Evolutionary conservation across 2,888 invertebrate genomes (phyloP), one percentile per base, ranked within the genome.

Genomic region (Lacanobia oleracea): DNA sequence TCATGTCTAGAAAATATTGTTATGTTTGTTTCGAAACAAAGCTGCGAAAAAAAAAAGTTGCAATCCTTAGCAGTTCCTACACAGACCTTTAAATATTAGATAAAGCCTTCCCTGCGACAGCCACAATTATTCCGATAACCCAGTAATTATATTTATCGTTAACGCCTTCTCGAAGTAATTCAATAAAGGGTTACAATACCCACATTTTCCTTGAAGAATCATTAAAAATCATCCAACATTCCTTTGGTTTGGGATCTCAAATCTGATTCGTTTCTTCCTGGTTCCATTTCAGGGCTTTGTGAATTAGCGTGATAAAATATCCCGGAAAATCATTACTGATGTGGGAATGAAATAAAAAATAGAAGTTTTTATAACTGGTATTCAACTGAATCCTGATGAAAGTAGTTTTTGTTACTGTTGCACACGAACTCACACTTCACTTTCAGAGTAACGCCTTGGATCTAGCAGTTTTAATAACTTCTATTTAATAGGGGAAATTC

Each of bases 211-310:
- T 73, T 67, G 40, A 21, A 56, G 23, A 1, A 40, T 51, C 33
- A 80, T 76, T 73, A 43, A 73, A 73, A 83, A 73, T 76, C 61
- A 62, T 60, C 57, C 54, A 67, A 67, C 60, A 68, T 66, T 33
- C 14, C n/a, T 12, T 70, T 40, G 33, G 45, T 45, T 61, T 76
- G 4, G 14, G 23, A 56, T 37, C n/a, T 45, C 50, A 63, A 70
- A 79, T 82, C 59, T 68, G 56, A 43, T 67, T 59, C 50, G 45
- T 67, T 67, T 73, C 50, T 53, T 67, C 18, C 62, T 40, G 45
- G 23, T 48, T 56, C 21, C 40, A 21, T 57, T 40, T 71, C 62
- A 0, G 48, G 12, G 23, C 14, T 77, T 71, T 72, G 65, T 66
- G 23, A 67, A 65, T 67, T 27, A 75, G 12, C 8, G 9, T 23